These are phyloP conservation scores for Catajapyx aquilonaris DNA, from an alignment of 1,140 invertebrate species.

Conservation along the genomic window DNA sequence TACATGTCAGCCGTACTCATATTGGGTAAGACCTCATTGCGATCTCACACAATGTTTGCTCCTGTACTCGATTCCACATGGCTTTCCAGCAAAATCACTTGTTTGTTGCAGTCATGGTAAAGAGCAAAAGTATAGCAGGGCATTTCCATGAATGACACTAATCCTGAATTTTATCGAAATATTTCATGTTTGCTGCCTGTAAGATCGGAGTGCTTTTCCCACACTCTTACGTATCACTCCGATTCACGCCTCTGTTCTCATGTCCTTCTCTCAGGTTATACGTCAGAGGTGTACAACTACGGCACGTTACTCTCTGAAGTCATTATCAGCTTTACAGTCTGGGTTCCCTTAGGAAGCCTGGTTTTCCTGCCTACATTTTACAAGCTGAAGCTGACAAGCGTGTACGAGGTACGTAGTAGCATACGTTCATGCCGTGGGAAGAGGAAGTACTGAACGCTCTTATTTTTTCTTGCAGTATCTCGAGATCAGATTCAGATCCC, in stretches of 20 bases:
- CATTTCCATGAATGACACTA: too few relatives aligned
- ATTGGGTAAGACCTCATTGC: not conserved
- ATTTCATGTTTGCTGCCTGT: too few relatives aligned
- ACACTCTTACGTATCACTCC: too few relatives aligned
- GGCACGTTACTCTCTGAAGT: conserved; percentile 11
- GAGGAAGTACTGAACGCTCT: too few relatives aligned
- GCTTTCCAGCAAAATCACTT: too few relatives aligned
- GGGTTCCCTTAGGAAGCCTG: conserved; percentile 10
- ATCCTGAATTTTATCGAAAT: too few relatives aligned
- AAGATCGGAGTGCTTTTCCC: too few relatives aligned
- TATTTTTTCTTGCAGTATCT: conserved; percentile 12
- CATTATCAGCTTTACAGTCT: conserved; percentile 9
- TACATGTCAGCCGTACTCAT: conserved; percentile 9
- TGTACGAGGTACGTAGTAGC: conserved; percentile 10
- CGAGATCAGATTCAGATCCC: conserved; percentile 12
- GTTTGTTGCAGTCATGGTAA: too few relatives aligned
- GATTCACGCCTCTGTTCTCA: too few relatives aligned
- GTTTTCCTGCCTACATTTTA: conserved; percentile 13
- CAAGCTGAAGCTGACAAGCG: conserved; percentile 11
- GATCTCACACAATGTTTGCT: too few relatives aligned
- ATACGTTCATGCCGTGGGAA: not conserved
- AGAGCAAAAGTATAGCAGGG: too few relatives aligned
- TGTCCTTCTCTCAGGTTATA: conserved; percentile 9
- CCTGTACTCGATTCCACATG: too few relatives aligned
- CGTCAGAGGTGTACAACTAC: conserved; percentile 11